Conservation (phyloP, 2,113 vertebrate species). For the Eretmochelys imbricata region DNA sequence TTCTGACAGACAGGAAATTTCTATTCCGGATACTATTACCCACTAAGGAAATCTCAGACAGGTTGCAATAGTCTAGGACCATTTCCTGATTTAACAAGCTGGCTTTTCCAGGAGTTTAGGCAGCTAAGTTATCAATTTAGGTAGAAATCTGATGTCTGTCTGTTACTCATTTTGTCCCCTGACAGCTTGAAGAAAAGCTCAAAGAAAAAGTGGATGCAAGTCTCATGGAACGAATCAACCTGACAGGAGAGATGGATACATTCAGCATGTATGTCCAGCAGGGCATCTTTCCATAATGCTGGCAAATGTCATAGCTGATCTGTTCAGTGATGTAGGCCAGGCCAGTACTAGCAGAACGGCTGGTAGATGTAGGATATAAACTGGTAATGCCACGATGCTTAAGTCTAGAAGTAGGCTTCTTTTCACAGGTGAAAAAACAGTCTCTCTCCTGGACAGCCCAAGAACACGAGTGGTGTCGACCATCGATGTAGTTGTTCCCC, state of each 20-base stretch:
- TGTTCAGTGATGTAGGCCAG: not conserved
- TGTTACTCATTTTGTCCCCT: conserved; percentile 41
- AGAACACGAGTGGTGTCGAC: conserved; percentile 2
- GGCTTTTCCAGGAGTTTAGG: not conserved
- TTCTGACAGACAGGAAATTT: not conserved
- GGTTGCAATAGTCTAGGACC: not conserved
- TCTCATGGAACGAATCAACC: conserved; percentile 92
- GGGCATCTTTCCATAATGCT: not conserved
- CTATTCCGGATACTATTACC: not conserved
- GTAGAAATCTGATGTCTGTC: conserved; percentile 7
- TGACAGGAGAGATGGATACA: conserved; percentile 97
- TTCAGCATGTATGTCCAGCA: conserved; percentile 92
- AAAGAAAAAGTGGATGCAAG: conserved; percentile 96
- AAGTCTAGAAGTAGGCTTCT: not conserved
- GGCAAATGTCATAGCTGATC: conserved; percentile 7
- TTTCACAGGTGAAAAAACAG: conserved; percentile 1
- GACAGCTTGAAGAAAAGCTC: conserved; percentile 96
- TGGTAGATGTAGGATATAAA: not conserved
- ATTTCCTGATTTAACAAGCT: conserved; percentile 3
- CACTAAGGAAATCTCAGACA: not conserved
- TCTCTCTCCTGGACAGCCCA: not conserved
- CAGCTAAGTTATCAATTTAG: not conserved
- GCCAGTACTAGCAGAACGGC: not conserved
- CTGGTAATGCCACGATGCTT: not conserved
- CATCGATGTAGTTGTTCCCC: not conserved